Percentiles rank a stretch among this genome's conserved stretches.
Evolutionary conservation across 23 tunicate genomes (phyloP).

Genomic region (Oikopleura dioica): DNA sequence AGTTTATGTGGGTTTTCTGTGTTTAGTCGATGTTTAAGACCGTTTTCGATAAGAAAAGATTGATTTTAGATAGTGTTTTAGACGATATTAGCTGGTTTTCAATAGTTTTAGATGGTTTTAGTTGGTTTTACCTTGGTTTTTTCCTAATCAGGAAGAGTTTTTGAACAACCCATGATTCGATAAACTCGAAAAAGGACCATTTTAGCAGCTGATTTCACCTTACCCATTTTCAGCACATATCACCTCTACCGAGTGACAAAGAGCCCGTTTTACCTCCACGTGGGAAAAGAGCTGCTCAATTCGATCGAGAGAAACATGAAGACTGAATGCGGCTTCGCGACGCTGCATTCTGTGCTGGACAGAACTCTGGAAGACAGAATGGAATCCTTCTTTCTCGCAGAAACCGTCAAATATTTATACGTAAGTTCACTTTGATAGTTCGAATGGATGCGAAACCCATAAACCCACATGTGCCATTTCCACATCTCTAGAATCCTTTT

Average conservation of each 20-base stretch:
- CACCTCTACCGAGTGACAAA: constrained; percentile 42
- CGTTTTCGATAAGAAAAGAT: not conserved
- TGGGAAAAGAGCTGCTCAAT: constrained; percentile 57
- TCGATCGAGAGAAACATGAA: constrained; percentile 44
- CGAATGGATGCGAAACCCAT: not conserved
- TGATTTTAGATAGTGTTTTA: not conserved
- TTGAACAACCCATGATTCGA: too few relatives aligned
- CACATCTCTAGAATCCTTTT: not conserved
- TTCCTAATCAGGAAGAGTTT: too few relatives aligned
- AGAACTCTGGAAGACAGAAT: constrained; percentile 81
- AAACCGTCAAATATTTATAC: constrained; percentile 73
- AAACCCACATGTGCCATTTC: not conserved
- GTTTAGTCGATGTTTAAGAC: not conserved
- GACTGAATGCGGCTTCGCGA: constrained; percentile 79
- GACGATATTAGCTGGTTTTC: not conserved
- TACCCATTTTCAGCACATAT: not conserved
- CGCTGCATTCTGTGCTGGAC: constrained; percentile 68
- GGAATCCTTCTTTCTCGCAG: constrained; percentile 95
- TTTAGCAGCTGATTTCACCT: too few relatives aligned
- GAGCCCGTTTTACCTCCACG: constrained; percentile 79
- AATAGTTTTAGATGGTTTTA: too few relatives aligned
- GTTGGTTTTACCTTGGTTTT: too few relatives aligned
- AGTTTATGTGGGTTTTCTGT: not conserved
- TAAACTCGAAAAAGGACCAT: too few relatives aligned
- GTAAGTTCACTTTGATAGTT: constrained; percentile 20